Evolutionary conservation across 2,113 vertebrate species (phyloP), one percentile per base, ranked within the genome.

Genomic region (Gallinago paraguaiae): DNA sequence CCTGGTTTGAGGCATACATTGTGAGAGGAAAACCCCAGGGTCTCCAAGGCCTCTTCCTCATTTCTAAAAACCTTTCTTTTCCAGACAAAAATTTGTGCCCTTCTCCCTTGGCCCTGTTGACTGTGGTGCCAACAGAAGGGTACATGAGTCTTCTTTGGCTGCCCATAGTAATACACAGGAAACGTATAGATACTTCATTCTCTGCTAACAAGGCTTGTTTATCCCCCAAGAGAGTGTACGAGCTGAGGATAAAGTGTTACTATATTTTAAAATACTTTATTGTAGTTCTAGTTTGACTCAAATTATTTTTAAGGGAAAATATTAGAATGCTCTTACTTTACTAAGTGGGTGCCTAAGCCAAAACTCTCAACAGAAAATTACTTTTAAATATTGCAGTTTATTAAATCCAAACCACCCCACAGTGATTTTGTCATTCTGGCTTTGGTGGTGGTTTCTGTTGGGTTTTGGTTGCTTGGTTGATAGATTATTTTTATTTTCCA

Each of bases 241-340:
- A 37, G 41, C 23, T 61, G 70, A 82, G 37, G 75, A 88, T 69
- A 83, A 69, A 43, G 25, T 50, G 28, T 13, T 57, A 31, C 27
- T 56, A 25, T 12, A 80, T 77, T 80, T 53, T 13, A 80, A 88
- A 63, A 25, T 18, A 50, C 5, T 53, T 81, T 74, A 51, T 41
- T 46, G n/a, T 48, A 31, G 41, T 51, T 71, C 48, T 83, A 60
- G 90, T 92, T 93, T 83, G 82, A 83, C 60, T 87, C 41, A 59
- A 70, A 72, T 77, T 90, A 78, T 80, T 93, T 85, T 77, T 84
- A 90, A 70, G 24, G 63, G 48, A 82, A 94, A 87, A 88, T 53
- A 74, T 53, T 72, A 83, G 76, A 92, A 90, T 25, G 48, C 23
- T 77, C 43, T 82, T 41, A 7, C 57, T 84, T 71, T 71, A 48